A percentile compares a stretch with the other conserved stretches of the same genome.
Evolutionary conservation across 2,888 invertebrate genomes (phyloP).

Genomic region (Dicycla oo): DNA sequence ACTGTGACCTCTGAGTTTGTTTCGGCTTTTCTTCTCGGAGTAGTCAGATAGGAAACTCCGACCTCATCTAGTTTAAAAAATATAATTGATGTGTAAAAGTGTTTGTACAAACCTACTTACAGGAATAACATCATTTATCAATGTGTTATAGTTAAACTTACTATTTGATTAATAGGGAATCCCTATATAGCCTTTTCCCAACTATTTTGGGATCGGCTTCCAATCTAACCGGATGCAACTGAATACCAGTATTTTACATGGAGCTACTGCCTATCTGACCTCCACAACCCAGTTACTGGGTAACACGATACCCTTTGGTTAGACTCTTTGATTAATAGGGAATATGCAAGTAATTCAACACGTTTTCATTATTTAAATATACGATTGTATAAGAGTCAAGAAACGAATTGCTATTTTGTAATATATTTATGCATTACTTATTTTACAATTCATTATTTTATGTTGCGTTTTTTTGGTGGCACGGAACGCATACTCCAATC

Average conservation of each 20-base stretch:
- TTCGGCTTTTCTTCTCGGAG: no score
- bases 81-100: no score
- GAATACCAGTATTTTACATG: neutral
- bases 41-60: no score
- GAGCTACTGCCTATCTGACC: neutral
- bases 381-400: no score
- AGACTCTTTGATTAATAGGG: no score
- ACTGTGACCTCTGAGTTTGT: no score
- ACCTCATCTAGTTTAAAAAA: no score
- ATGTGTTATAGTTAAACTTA: neutral
- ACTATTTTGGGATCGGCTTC: neutral
- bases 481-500: neutral
- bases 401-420: neutral
- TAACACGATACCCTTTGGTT: no score
- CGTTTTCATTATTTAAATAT: neutral
- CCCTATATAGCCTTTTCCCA: neutral
- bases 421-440: no score
- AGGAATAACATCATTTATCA: no score
- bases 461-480: neutral
- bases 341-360: no score
- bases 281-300: neutral
- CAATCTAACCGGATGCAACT: neutral
- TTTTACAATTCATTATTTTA: neutral
- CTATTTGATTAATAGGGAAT: neutral
- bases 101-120: no score